Base-by-base conservation (phyloP, 2,888 invertebrate genomes). In the Abrostola triplasia region DNA sequence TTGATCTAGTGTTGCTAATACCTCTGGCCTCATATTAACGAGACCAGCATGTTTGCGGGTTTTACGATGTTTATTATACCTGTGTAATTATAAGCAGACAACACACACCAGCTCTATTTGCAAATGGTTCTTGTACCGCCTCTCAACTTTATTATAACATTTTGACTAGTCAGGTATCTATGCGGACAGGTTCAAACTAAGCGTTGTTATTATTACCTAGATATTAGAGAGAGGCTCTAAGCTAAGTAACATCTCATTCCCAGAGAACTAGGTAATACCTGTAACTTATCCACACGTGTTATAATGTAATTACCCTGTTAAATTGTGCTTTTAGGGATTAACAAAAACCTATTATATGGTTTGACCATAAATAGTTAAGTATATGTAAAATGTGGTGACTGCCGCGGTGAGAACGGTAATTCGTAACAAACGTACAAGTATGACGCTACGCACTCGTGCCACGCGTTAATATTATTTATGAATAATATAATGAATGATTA, bases 401-500 rank as follows among this genome's bases (percentile, higher is more conserved):
- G n/a, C 12, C 0, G 44, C 13, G 44, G 12, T 12, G 13, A 13
- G 8, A 8, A 7, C 10, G 8, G 13, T 8, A 9, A 47, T 24
- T 13, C 13, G 24, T 47, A 9, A 47, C 44, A 24, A 9, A 47
- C 24, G 24, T 24, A 24, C 24, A 47, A 8, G 44, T 47, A 24
- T 47, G 24, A 4, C 42, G 42, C 44, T 24, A 47, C 9, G 24
- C 8, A 47, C 8, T 9, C 13, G 12, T 10, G 24, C 13, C 44
- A 47, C 24, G 44, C 44, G 44, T 47, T 36, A n/a, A 10, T 54
- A 35, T 10, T 41, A 59, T 59, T 56, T 10, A 65, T 71, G 66
- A 76, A 71, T 76, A 42, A 12, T 13, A 47, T 55, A 58, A 70
- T 64, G 52, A 76, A 53, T 47, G 44, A 47, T 9, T 50, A 64